A percentile compares a stretch with the other conserved stretches of the same genome.
phyloP scores from a whole-genome alignment of 1,140 invertebrate species.

The Saccostrea glomerata region DNA sequence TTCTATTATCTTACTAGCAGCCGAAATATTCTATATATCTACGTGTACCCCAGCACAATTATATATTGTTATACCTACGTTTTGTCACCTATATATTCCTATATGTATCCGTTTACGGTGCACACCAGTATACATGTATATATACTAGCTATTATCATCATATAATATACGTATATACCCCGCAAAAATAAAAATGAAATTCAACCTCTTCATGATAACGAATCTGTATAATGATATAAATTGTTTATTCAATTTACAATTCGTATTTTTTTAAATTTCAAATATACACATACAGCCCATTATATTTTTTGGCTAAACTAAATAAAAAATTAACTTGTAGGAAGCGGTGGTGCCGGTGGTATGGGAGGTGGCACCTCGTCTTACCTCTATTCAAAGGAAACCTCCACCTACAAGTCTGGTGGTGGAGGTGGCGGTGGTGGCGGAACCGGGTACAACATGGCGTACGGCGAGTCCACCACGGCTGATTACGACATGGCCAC shows the following conservation, averaged over 20 bases:
- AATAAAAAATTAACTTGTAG: not conserved
- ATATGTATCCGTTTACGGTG: no score
- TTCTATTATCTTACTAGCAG: not conserved
- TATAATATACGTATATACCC: no score
- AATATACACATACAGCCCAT: no score
- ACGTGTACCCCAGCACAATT: conserved; percentile 9
- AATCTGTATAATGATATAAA: no score
- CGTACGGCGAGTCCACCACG: conserved; percentile 54
- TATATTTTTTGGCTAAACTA: no score
- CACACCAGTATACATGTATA: not conserved
- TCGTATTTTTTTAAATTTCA: no score
- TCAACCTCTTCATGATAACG: no score
- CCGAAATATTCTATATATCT: not conserved
- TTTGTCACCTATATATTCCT: not conserved
- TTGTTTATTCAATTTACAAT: no score
- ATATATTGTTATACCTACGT: not conserved
- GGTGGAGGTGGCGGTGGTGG: conserved; percentile 44
- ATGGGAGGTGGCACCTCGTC: conserved; percentile 40
- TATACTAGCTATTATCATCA: no score
- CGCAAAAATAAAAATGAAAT: no score
- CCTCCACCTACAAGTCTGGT: conserved; percentile 50
- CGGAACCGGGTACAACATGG: conserved; percentile 12
- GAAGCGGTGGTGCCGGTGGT: conserved; percentile 41
- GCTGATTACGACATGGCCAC: conserved; percentile 68
- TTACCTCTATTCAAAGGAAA: conserved; percentile 35